Conservation (phyloP, 2,888 invertebrate genomes). For the Thymelicus lineola region DNA sequence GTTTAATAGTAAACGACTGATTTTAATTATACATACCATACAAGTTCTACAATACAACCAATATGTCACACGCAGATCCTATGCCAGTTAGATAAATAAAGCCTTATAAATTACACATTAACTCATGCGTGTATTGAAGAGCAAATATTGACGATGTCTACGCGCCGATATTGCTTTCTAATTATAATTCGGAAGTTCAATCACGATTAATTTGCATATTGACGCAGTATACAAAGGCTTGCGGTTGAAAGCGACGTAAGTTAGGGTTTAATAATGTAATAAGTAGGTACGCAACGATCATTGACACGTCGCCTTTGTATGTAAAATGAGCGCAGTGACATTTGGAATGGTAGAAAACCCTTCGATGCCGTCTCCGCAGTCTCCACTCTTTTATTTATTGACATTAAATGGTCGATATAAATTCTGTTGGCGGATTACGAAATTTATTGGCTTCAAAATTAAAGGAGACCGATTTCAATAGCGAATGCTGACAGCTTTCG, state of each 20-base stretch:
- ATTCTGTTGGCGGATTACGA: slow-evolving; percentile 82
- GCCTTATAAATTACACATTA: slow-evolving; percentile 38
- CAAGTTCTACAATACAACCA: no score
- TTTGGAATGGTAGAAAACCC: slow-evolving; percentile 63
- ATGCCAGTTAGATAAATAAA: slow-evolving; percentile 24
- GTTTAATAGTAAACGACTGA: slow-evolving; percentile 56
- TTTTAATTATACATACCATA: slow-evolving; percentile 38
- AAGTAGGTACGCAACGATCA: slow-evolving; percentile 50
- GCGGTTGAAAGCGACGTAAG: slow-evolving; percentile 20
- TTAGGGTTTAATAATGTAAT: slow-evolving; percentile 23
- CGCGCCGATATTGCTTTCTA: slow-evolving; percentile 36
- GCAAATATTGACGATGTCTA: slow-evolving; percentile 38
- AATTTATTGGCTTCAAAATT: slow-evolving; percentile 83
- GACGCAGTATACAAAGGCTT: slow-evolving; percentile 25
- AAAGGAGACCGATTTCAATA: slow-evolving; percentile 84
- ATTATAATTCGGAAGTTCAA: slow-evolving; percentile 39
- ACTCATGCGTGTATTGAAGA: slow-evolving; percentile 33
- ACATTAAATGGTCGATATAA: slow-evolving; percentile 83
- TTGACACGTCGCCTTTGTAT: slow-evolving; percentile 78
- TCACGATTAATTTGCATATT: slow-evolving; percentile 38
- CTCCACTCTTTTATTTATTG: slow-evolving; percentile 64
- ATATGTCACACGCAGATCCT: slow-evolving; percentile 31
- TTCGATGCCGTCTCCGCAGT: slow-evolving; percentile 54
- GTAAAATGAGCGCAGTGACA: slow-evolving; percentile 71
- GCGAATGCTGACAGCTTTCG: slow-evolving; percentile 74